Percentiles rank a stretch among this genome's conserved stretches.
phyloP scores from a whole-genome alignment of 2,888 invertebrate species.

The Desoria tigrina region DNA sequence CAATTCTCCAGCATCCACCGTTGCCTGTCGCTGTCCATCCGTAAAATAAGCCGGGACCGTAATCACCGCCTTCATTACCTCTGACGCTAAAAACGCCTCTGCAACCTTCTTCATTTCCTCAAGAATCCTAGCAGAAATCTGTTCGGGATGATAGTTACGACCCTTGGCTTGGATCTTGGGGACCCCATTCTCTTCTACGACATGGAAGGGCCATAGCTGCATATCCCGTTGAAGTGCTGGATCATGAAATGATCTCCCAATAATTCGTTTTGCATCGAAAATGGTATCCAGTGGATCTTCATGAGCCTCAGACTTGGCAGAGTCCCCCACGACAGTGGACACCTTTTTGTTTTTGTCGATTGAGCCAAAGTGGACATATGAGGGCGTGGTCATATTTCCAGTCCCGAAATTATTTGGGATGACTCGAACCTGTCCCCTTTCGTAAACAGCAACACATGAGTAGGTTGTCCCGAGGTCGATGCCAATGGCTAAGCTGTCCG shows the following conservation, averaged over 20 bases:
- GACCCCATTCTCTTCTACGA: conserved; percentile 23
- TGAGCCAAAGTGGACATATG: neutral
- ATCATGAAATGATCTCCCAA: conserved; percentile 35
- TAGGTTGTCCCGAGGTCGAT: conserved; percentile 1
- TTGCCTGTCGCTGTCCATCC: conserved; percentile 68
- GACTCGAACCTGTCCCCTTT: neutral
- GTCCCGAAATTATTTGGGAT: neutral
- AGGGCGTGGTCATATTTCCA: neutral
- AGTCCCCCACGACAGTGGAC: conserved; percentile 60
- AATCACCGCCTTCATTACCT: conserved; percentile 74
- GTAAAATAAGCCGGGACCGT: conserved; percentile 80
- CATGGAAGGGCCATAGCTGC: conserved; percentile 36
- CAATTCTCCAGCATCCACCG: conserved; percentile 78
- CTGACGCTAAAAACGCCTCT: conserved; percentile 48
- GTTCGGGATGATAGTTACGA: conserved; percentile 12
- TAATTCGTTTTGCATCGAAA: conserved; percentile 55
- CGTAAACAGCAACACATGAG: neutral
- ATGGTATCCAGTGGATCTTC: conserved; percentile 67
- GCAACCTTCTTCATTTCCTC: conserved; percentile 9
- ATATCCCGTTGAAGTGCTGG: conserved; percentile 27
- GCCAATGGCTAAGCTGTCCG: too few species aligned
- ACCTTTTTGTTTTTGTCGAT: too few species aligned
- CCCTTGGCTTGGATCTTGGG: conserved; percentile 63
- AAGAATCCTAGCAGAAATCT: conserved; percentile 20
- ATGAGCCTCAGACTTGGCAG: conserved; percentile 73